Base-by-base conservation (phyloP, 2,888 invertebrate species). In the Tetragnatha montana region DNA sequence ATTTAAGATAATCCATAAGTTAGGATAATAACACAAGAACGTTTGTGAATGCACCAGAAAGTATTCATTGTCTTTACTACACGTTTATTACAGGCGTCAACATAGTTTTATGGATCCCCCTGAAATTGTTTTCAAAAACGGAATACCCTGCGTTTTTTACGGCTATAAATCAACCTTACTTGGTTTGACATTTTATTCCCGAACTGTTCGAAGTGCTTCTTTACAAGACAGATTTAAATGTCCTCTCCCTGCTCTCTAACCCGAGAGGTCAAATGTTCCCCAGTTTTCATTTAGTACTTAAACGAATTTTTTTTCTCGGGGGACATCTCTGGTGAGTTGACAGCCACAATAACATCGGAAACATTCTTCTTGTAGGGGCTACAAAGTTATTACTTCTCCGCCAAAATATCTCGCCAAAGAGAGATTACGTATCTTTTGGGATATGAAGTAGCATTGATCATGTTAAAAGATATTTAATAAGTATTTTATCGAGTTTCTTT, bases 331-430 rank as follows among this genome's bases (percentile, higher is more conserved):
- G 60, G 81, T 49, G 49, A 74, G 73, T 74, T 87, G 87, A 87
- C 87, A 87, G 75, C 74, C 49, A 68, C 87, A 87, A 81, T 81
- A 87, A 81, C 87, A 81, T 68, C 49, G 35, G 22, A 79, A 75
- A 80, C 80, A 81, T 75, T 81, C 50, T 81, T 74, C 49, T 78
- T 78, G 8, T 8, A 21, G 74, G 68, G 73, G 51, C 68, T 60
- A 74, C 79, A 50, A 12, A 21, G n/a, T 21, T 35, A 8, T 50
- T 10, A n/a, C 71, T 12, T 12, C 7, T 49, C 35, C 69, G 80
- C 80, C 87, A 87, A 69, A 35, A 35, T 6, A 68, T 68, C 8
- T 8, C 76, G 75, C 83, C 76, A 76, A 75, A 21, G 51, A 50
- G 51, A 22, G 47, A 47, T 19, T 47, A 0, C 1, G 10, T 60